These are phyloP conservation scores for Cerastis rubricosa DNA, from an alignment of 2,888 invertebrate genomes.

Conservation along the genomic window DNA sequence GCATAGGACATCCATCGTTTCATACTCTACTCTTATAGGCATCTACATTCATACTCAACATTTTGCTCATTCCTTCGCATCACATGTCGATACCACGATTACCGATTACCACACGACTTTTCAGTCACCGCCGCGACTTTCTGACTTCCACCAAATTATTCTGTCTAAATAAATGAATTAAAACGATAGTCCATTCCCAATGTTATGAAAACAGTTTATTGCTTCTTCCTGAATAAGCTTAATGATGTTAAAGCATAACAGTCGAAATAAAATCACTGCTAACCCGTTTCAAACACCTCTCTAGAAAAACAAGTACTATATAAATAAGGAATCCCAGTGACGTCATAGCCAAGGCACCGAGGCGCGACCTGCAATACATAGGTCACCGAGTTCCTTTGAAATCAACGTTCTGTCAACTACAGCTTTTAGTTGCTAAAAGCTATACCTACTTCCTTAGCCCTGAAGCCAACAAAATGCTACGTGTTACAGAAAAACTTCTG, in stretches of 20 bases:
- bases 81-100: no score
- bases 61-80: no score
- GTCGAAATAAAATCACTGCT: background rate
- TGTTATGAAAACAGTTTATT: background rate
- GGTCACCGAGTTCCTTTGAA: conserved; percentile 56
- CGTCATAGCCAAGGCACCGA: conserved; percentile 10
- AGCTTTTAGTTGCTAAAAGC: conserved; percentile 12
- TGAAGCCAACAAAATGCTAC: conserved; percentile 38
- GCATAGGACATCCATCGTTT: no score
- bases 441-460: conserved; percentile 4
- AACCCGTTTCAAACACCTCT: background rate
- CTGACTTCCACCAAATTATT: background rate
- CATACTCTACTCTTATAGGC: no score
- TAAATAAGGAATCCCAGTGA: conserved; percentile 20
- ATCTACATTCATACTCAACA: no score
- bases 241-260: background rate
- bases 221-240: no score
- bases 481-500: conserved; percentile 21
- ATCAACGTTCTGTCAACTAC: conserved; percentile 49
- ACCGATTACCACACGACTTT: no score
- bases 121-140: no score
- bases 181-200: background rate
- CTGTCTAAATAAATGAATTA: background rate
- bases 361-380: conserved; percentile 27
- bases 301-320: conserved; percentile 8